These are phyloP conservation scores for Calephelis virginiensis DNA, from an alignment of 1,140 invertebrate genomes.

Conservation along the genomic window DNA sequence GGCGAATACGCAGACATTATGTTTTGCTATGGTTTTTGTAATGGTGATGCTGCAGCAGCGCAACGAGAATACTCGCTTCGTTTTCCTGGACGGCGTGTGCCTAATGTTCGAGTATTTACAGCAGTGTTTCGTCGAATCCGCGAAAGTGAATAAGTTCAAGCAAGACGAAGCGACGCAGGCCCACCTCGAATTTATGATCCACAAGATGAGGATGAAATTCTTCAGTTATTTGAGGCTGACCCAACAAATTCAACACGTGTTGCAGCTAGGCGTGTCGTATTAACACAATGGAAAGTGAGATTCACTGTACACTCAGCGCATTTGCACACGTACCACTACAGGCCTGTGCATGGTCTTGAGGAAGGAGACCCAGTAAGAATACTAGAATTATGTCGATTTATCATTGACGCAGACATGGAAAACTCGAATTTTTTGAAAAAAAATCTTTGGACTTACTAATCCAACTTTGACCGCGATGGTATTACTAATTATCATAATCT, in stretches of 20 bases:
- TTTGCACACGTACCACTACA: no score
- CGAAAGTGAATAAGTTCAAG: neutral
- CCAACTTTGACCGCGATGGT: conserved; percentile 47
- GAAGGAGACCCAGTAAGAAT: conserved; percentile 28
- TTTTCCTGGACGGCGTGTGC: conserved; percentile 7
- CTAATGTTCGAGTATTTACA: neutral
- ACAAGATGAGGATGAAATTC: conserved; percentile 11
- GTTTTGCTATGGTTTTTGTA: conserved; percentile 15
- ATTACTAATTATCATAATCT: conserved; percentile 58
- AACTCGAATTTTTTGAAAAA: conserved; percentile 32
- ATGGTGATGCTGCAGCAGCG: conserved; percentile 21
- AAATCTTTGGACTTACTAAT: conserved; percentile 54
- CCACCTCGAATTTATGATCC: neutral
- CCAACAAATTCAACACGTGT: neutral
- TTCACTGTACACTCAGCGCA: no score
- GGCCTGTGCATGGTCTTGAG: no score
- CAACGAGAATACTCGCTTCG: conserved; percentile 11
- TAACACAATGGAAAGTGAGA: conserved; percentile 38
- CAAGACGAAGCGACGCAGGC: neutral
- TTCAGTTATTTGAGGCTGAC: neutral
- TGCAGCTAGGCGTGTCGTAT: neutral
- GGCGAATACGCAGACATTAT: conserved; percentile 15
- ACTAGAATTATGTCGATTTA: conserved; percentile 32
- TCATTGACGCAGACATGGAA: conserved; percentile 31
- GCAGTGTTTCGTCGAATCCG: conserved; percentile 1